Evolutionary conservation across 2,797 vertebrate genomes (phyloP).

Genomic region (Rhynchotus rufescens): DNA sequence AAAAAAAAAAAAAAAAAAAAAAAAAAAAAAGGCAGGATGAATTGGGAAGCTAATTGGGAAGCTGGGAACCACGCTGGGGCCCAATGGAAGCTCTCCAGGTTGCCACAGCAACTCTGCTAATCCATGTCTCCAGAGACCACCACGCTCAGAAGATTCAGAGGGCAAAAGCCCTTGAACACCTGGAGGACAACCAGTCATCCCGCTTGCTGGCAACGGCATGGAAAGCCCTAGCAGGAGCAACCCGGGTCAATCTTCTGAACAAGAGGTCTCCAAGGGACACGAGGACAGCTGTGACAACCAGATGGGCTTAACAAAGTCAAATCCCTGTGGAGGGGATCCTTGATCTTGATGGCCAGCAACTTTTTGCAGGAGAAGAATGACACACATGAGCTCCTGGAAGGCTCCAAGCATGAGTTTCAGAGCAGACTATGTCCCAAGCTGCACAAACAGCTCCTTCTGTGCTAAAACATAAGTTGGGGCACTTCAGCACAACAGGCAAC

Average conservation of each 20-base stretch:
- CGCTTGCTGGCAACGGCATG: background rate
- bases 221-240: background rate
- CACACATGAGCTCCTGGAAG: background rate
- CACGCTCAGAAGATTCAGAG: background rate
- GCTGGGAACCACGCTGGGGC: background rate
- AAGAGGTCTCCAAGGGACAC: background rate
- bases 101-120: slow-evolving; percentile 37
- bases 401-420: background rate
- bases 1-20: background rate
- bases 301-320: background rate
- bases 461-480: background rate
- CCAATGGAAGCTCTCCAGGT: background rate
- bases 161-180: slow-evolving; percentile 15
- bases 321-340: background rate
- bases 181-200: background rate
- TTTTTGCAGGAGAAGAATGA: background rate
- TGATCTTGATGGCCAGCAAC: background rate
- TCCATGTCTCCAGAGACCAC: background rate
- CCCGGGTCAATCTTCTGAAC: background rate
- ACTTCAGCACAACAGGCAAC: background rate
- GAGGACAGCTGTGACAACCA: background rate
- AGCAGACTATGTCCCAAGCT: background rate
- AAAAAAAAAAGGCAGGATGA: background rate
- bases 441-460: background rate
- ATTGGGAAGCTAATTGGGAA: background rate